A percentile compares a stretch with the other conserved stretches of the same genome.
Evolutionary conservation across 2,797 vertebrate genomes (phyloP).

Genomic region (Chiroxiphia lanceolata): DNA sequence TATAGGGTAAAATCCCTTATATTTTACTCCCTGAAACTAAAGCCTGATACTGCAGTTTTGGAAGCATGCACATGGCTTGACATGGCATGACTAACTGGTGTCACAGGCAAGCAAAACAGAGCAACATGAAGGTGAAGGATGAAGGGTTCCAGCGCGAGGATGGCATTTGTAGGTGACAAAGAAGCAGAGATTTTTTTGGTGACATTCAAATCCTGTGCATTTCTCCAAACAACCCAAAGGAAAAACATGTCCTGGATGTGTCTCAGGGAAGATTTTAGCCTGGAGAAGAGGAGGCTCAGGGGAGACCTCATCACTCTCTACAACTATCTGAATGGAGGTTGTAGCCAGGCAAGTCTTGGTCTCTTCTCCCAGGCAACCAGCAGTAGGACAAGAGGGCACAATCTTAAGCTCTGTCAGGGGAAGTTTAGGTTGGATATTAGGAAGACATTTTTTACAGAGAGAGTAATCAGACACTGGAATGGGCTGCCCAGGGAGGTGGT

Average conservation of each 20-base stretch:
- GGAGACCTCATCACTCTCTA: too few species aligned
- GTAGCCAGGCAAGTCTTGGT: too few species aligned
- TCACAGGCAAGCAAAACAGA: background rate
- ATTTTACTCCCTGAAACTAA: background rate
- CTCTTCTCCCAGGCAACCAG: too few species aligned
- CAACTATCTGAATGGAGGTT: too few species aligned
- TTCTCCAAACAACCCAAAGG: background rate
- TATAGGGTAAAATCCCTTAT: background rate
- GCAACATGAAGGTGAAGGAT: background rate
- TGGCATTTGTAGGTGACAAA: background rate
- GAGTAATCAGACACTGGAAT: too few species aligned
- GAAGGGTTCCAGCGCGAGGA: background rate
- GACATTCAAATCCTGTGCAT: background rate
- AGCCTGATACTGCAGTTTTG: background rate
- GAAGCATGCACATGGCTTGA: rapidly evolving
- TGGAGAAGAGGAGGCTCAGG: too few species aligned
- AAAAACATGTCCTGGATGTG: background rate
- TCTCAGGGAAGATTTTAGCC: background rate
- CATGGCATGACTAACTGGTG: background rate
- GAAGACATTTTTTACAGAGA: too few species aligned
- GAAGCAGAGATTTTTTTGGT: background rate
- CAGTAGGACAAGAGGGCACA: too few species aligned
- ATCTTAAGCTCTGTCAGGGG: too few species aligned
- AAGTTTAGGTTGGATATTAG: too few species aligned
- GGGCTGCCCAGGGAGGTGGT: too few species aligned